Percentiles rank a stretch among this genome's conserved stretches.
These are phyloP conservation scores for Chionomys nivalis DNA, from an alignment of 2,113 vertebrate species.

Conservation along the genomic window DNA sequence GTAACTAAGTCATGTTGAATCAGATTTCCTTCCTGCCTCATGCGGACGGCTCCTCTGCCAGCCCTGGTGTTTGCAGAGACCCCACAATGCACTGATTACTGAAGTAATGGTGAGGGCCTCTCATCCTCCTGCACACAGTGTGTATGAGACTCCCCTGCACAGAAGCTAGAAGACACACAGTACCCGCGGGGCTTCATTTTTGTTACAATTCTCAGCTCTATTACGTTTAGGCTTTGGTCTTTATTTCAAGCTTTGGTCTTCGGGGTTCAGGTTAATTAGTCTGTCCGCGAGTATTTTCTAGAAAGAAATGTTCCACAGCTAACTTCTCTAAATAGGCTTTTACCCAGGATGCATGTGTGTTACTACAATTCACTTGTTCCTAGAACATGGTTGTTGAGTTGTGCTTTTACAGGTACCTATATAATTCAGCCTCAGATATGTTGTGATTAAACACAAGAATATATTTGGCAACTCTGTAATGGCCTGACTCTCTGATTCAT, in stretches of 20 bases:
- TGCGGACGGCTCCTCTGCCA: background rate
- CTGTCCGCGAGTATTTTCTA: conserved; percentile 52
- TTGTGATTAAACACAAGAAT: conserved; percentile 46
- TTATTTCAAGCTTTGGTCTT: conserved; percentile 62
- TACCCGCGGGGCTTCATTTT: conserved; percentile 40
- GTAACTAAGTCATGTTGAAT: background rate
- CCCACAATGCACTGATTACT: background rate
- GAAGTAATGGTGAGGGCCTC: background rate
- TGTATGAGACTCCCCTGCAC: background rate
- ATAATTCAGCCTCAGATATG: conserved; percentile 14
- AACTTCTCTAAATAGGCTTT: conserved; percentile 47
- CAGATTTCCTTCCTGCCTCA: background rate
- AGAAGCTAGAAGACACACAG: conserved; percentile 1
- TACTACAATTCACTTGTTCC: conserved; percentile 25
- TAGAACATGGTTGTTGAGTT: conserved; percentile 47
- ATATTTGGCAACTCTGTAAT: conserved; percentile 24
- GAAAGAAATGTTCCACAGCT: conserved; percentile 60
- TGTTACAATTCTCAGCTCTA: conserved; percentile 54
- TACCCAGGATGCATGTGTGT: background rate
- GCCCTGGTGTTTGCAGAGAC: background rate
- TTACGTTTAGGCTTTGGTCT: conserved; percentile 54
- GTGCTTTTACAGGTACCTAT: conserved; percentile 58
- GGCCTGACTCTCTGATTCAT: conserved; percentile 18
- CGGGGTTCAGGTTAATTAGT: conserved; percentile 60
- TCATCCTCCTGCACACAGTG: background rate